These are phyloP conservation scores for Antigone vipio DNA, from an alignment of 2,113 vertebrate genomes.

Conservation along the genomic window DNA sequence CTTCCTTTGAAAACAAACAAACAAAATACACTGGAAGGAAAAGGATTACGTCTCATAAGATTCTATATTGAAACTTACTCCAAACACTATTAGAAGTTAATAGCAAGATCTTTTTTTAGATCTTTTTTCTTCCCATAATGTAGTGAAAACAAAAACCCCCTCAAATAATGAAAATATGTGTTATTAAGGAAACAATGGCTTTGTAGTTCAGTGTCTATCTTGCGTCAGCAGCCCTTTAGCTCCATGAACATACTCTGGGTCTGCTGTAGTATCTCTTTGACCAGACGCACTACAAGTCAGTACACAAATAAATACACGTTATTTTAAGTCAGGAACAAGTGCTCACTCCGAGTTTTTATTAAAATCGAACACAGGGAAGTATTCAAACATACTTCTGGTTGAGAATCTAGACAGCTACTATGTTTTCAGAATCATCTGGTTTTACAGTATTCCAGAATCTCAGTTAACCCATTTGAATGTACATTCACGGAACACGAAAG, in stretches of 20 bases:
- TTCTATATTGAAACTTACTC: neutral
- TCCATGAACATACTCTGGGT: neutral
- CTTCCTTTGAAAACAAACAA: neutral
- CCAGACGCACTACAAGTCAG: neutral
- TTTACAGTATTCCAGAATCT: neutral
- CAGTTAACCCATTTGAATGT: neutral
- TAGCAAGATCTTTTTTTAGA: neutral
- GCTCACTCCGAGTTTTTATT: constrained; percentile 69
- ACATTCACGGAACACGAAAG: neutral
- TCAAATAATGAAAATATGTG: neutral
- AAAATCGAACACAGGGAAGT: constrained; percentile 47
- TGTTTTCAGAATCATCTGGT: neutral
- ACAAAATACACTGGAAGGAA: neutral
- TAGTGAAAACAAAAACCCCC: neutral
- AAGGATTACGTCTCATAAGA: neutral
- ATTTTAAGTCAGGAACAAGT: neutral
- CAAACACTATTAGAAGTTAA: neutral
- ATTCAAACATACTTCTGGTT: neutral
- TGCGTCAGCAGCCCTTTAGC: neutral
- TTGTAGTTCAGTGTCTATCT: neutral
- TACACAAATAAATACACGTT: neutral
- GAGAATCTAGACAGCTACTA: neutral
- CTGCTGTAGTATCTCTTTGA: neutral
- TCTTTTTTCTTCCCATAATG: neutral
- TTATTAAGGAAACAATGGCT: neutral